A percentile compares a stretch with the other conserved stretches of the same genome.
These are phyloP conservation scores for Dendrocincla tyrannina DNA, from an alignment of 2,797 vertebrate species.

Conservation along the genomic window DNA sequence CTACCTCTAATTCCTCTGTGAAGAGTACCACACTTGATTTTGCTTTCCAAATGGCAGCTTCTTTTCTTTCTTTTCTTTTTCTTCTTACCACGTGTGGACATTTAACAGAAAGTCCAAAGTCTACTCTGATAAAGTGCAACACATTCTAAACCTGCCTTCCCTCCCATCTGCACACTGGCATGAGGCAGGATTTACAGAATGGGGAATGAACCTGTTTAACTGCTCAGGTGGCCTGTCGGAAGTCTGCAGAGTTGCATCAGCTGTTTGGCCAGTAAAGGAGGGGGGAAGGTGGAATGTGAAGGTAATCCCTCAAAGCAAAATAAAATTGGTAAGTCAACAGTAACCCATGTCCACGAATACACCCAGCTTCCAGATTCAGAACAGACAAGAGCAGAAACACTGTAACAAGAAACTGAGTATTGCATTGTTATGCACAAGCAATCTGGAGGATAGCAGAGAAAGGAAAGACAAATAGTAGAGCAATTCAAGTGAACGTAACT, in stretches of 20 bases:
- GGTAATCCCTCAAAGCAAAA: not conserved
- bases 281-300: not conserved
- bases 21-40: slow-evolving; percentile 1
- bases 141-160: not conserved
- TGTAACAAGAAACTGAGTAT: not conserved
- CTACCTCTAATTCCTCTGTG: slow-evolving; percentile 21
- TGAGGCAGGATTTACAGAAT: not conserved
- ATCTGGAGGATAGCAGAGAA: not conserved
- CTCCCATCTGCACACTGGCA: not conserved
- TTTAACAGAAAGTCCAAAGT: slow-evolving; percentile 54
- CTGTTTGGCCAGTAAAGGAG: not conserved
- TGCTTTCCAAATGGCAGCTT: not conserved
- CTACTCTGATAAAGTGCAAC: not conserved
- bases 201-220: slow-evolving; percentile 31
- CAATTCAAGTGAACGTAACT: not conserved
- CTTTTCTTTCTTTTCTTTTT: not conserved
- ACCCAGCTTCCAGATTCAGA: not conserved
- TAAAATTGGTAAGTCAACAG: not conserved
- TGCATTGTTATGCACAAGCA: not conserved
- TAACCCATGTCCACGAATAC: not conserved
- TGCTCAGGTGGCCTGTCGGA: not conserved
- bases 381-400: not conserved
- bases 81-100: not conserved
- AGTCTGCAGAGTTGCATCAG: slow-evolving; percentile 18
- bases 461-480: not conserved